Percentiles rank a stretch among this genome's conserved stretches.
Conservation (phyloP, 1,140 invertebrate species). For the Eriocheir sinensis region DNA sequence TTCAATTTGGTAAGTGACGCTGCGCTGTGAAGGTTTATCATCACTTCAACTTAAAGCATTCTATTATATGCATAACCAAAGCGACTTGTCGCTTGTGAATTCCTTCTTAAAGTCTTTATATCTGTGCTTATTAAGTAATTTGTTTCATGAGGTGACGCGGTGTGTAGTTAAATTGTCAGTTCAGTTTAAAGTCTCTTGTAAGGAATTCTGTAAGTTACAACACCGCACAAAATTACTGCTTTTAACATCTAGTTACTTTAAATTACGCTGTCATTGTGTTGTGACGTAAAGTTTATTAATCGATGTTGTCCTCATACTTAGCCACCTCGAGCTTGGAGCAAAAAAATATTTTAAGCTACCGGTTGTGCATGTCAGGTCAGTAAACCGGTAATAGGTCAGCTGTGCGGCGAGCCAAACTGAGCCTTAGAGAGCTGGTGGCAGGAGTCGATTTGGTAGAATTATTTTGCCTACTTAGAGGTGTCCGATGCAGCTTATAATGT, state of each 20-base stretch:
- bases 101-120: too few relatives aligned
- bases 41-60: too few relatives aligned
- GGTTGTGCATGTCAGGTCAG: background rate
- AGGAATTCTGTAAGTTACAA: too few relatives aligned
- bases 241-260: background rate
- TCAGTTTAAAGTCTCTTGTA: too few relatives aligned
- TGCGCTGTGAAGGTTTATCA: too few relatives aligned
- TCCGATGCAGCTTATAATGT: background rate
- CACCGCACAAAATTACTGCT: background rate
- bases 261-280: background rate
- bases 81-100: too few relatives aligned
- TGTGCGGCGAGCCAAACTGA: background rate
- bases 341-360: background rate
- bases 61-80: too few relatives aligned
- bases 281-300: background rate
- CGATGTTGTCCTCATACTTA: background rate
- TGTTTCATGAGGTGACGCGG: too few relatives aligned
- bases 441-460: background rate
- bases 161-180: too few relatives aligned
- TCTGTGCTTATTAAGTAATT: too few relatives aligned
- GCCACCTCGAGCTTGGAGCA: background rate
- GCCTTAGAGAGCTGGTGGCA: background rate
- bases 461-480: background rate
- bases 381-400: background rate
- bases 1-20: too few relatives aligned